Percentiles rank a stretch among this genome's conserved stretches.
phyloP scores from a whole-genome alignment of 2,888 invertebrate species.

The Nomada flava region DNA sequence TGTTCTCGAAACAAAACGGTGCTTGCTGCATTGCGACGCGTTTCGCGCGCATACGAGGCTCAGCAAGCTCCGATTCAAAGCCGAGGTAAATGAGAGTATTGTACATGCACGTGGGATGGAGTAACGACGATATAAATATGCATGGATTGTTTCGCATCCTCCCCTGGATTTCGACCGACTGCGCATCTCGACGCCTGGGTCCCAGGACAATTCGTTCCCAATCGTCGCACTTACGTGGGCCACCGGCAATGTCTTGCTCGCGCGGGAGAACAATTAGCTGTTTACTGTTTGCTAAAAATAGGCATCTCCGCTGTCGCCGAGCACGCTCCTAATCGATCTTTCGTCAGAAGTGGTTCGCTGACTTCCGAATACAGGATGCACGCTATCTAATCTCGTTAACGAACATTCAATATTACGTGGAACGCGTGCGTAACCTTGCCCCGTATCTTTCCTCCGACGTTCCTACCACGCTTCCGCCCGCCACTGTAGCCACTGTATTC shows the following conservation, averaged over 20 bases:
- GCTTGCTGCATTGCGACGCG: slow-evolving; percentile 60
- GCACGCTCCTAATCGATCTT: neutral
- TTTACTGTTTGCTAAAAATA: no score
- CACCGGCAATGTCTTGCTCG: no score
- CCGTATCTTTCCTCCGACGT: neutral
- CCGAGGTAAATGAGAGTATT: no score
- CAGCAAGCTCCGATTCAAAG: neutral
- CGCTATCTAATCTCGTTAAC: slow-evolving; percentile 32
- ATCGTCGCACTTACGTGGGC: no score
- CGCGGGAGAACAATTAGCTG: no score
- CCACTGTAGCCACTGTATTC: neutral
- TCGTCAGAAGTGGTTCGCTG: neutral
- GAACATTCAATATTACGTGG: slow-evolving; percentile 13
- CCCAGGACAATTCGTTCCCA: no score
- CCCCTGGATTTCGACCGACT: neutral
- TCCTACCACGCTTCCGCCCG: neutral
- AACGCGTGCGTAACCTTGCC: neutral
- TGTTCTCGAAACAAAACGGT: no score
- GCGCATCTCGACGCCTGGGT: neutral
- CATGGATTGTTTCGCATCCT: slow-evolving; percentile 1
- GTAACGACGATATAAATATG: neutral
- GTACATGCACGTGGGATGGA: no score
- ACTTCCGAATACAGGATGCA: slow-evolving; percentile 8
- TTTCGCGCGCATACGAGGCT: slow-evolving; percentile 1
- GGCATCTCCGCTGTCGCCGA: neutral